phyloP scores from a whole-genome alignment of 2,888 invertebrate genomes.

The Pteria penguin region DNA sequence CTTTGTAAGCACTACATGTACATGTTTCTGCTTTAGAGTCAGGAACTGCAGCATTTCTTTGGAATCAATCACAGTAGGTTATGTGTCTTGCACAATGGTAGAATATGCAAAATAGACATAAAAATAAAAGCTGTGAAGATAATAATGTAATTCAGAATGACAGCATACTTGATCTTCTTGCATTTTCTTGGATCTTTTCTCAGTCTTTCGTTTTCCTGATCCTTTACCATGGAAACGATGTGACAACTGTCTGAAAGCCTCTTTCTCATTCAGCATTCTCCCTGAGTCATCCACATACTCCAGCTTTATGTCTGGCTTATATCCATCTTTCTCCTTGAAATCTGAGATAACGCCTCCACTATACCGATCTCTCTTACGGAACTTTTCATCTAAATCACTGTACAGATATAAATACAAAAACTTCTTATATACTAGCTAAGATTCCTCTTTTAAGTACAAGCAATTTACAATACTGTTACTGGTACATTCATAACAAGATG shows the following conservation, averaged over 20 bases:
- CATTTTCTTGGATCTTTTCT: conserved; percentile 96
- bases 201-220: conserved; percentile 98
- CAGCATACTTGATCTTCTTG: conserved; percentile 90
- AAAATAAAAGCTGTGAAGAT: no score
- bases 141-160: no score
- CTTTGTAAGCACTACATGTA: no score
- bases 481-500: neutral
- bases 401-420: conserved; percentile 30
- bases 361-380: conserved; percentile 75
- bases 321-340: conserved; percentile 93
- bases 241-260: conserved; percentile 95
- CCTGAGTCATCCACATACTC: conserved; percentile 99
- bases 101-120: no score
- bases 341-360: conserved; percentile 86
- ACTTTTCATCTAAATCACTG: conserved; percentile 80
- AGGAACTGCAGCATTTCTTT: no score
- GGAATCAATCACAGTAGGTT: no score
- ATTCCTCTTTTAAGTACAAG: no score
- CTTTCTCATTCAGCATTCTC: conserved; percentile 93
- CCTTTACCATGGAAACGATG: conserved; percentile 99
- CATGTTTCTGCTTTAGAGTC: no score
- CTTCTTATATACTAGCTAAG: no score
- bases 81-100: no score
- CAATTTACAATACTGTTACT: neutral
- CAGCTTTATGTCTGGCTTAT: conserved; percentile 95